Percentiles rank a stretch among this genome's conserved stretches.
Evolutionary conservation across 2,797 vertebrate genomes (phyloP).

Genomic region (Dromococcyx pavoninus): DNA sequence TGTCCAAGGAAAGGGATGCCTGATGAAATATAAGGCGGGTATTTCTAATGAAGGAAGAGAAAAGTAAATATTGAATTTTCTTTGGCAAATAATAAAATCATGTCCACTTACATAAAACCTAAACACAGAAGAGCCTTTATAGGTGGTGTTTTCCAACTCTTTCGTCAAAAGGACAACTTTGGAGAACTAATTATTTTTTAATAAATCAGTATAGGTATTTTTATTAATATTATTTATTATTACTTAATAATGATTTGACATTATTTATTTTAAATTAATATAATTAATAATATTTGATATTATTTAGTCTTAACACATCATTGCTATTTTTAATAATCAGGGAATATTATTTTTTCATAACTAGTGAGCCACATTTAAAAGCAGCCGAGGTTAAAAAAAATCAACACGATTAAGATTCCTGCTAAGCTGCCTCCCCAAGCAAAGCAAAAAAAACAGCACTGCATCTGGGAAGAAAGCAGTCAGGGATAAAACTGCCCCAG

Average conservation of each 20-base stretch:
- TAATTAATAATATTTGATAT: too few relatives aligned
- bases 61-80: not conserved
- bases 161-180: not conserved
- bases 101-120: not conserved
- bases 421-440: not conserved
- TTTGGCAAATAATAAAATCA: not conserved
- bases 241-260: too few relatives aligned
- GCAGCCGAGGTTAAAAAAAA: not conserved
- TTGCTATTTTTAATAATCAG: too few relatives aligned
- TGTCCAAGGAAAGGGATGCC: slow-evolving; percentile 92
- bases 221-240: too few relatives aligned
- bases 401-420: rapidly evolving
- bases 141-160: not conserved
- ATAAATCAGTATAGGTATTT: too few relatives aligned
- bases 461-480: not conserved
- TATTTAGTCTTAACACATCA: too few relatives aligned
- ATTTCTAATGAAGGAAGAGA: slow-evolving; percentile 78
- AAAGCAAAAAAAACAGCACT: not conserved
- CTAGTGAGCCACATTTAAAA: not conserved
- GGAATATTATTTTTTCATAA: not conserved
- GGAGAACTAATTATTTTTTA: not conserved
- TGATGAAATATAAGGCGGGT: slow-evolving; percentile 90
- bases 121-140: not conserved
- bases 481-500: too few relatives aligned
- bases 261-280: too few relatives aligned